Evolutionary conservation across 1,140 invertebrate species (phyloP), one percentile per base, ranked within the genome.

Genomic region (Oncopodura yosiiana): DNA sequence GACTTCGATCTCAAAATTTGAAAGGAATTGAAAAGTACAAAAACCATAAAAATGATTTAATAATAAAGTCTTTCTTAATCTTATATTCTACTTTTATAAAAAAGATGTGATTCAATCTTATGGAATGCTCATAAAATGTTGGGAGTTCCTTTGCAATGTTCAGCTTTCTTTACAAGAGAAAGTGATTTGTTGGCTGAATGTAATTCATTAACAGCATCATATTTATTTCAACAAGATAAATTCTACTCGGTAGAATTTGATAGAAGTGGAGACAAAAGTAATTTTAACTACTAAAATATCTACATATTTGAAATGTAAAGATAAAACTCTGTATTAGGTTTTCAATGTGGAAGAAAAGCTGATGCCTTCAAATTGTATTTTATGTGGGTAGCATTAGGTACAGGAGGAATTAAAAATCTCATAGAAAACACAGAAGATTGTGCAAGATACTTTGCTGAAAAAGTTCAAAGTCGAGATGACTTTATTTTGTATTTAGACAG

Each of bases 81-180:
- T 41, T 14, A 45, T 19, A 8, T n/a, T n/a, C n/a, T 30, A 32
- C 32, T 34, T 48, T 6, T 21, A 27, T 11, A 8, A 5, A 65
- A 49, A 59, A 82, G 82, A 62, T 80, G 78, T 1, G 78, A 94
- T 68, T 94, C 89, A 0, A 74, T 94, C 46, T 78, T 87, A 0
- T 94, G 90, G 90, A 94, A 95, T 74, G 88, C 89, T 0, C 91
- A 95, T 67, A 94, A 94, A 68, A 83, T 93, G 76, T 77, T 91
- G 18, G 89, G 89, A 2, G 85, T 78, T 4, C 86, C 88, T 0
- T 73, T 94, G 9, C 92, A 95, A 66, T 94, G 89, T 68, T 88
- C 88, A 0, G 68, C 87, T 6, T 85, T 93, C 63, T 67, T 95
- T 5, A 75, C 83, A 1, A 77, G 75, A 32, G 74, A 81, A 24